These are phyloP conservation scores for Synchiropus splendidus DNA, from an alignment of 2,113 vertebrate genomes.

Conservation along the genomic window DNA sequence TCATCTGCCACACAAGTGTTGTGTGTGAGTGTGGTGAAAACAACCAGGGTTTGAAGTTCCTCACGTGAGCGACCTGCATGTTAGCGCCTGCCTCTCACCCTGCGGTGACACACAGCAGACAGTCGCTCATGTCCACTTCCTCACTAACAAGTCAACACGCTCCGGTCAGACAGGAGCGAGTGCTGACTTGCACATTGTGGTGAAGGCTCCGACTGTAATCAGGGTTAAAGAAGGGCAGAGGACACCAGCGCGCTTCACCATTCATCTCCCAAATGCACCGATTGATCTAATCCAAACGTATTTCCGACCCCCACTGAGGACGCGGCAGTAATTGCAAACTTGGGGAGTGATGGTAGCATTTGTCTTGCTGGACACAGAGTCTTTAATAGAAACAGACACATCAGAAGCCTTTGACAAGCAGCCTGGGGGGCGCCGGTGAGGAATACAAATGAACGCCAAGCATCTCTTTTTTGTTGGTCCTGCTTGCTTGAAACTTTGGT, in stretches of 20 bases:
- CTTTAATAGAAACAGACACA: constrained; percentile 40
- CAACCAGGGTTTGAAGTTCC: background rate
- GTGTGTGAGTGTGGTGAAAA: no score
- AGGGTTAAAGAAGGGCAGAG: constrained; percentile 10
- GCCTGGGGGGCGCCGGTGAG: constrained; percentile 11
- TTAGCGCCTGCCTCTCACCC: constrained; percentile 5
- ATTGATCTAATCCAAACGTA: constrained; percentile 21
- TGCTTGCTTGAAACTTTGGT: background rate
- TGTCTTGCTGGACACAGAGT: constrained; percentile 23
- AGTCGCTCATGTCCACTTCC: background rate
- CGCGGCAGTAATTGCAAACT: constrained; percentile 13
- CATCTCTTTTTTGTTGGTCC: constrained; percentile 9
- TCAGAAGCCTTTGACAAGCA: constrained; percentile 27
- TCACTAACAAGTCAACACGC: constrained; percentile 1
- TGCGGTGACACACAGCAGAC: no score
- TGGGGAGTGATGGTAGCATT: constrained; percentile 20
- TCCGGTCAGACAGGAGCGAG: background rate
- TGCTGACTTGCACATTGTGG: constrained; percentile 5
- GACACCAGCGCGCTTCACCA: constrained; percentile 4
- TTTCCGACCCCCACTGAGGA: constrained; percentile 30
- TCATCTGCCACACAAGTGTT: no score
- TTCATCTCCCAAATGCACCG: constrained; percentile 1
- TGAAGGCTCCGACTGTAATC: constrained; percentile 2
- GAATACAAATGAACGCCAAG: constrained; percentile 32
- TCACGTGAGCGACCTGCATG: constrained; percentile 1